A percentile compares a stretch with the other conserved stretches of the same genome.
phyloP scores from a whole-genome alignment of 2,888 invertebrate genomes.

The Drosophila neoperkinsi region DNA sequence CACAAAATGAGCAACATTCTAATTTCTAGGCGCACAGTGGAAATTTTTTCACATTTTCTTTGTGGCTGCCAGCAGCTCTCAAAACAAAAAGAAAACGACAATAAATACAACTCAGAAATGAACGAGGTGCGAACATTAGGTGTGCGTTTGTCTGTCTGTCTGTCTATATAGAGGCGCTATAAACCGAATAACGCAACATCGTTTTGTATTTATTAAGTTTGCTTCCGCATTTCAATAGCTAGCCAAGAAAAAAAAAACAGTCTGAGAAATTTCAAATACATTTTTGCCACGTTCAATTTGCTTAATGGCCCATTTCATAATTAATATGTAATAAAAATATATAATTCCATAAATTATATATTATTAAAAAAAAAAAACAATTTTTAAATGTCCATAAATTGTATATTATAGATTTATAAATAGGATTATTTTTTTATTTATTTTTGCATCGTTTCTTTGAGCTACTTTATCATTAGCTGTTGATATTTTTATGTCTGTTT shows the following conservation, averaged over 20 bases:
- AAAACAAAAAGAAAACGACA: conserved; percentile 8
- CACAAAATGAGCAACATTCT: conserved; percentile 7
- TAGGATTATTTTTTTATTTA: background rate
- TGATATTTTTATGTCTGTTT: conserved; percentile 60
- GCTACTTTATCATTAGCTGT: conserved; percentile 27
- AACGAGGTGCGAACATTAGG: conserved; percentile 8
- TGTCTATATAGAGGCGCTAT: conserved; percentile 19
- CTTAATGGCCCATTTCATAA: conserved; percentile 47
- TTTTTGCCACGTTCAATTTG: conserved; percentile 52
- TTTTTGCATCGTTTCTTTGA: background rate
- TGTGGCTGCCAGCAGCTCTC: background rate
- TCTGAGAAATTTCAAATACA: conserved; percentile 2
- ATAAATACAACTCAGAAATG: conserved; percentile 8
- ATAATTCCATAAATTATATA: conserved; percentile 30
- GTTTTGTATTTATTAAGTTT: conserved; percentile 19
- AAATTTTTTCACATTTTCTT: conserved; percentile 54
- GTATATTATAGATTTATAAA: conserved; percentile 2
- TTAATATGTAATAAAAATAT: conserved; percentile 19
- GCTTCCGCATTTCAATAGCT: conserved; percentile 53
- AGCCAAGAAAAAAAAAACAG: conserved; percentile 25
- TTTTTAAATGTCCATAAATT: conserved; percentile 23
- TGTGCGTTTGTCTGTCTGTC: conserved; percentile 9
- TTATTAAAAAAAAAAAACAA: background rate
- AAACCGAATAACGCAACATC: conserved; percentile 24
- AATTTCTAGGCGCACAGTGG: conserved; percentile 24